Percentiles rank a stretch among this genome's conserved stretches.
phyloP scores from a whole-genome alignment of 1,140 invertebrate species.

The fruit fly (Drosophila melanogaster) region DNA sequence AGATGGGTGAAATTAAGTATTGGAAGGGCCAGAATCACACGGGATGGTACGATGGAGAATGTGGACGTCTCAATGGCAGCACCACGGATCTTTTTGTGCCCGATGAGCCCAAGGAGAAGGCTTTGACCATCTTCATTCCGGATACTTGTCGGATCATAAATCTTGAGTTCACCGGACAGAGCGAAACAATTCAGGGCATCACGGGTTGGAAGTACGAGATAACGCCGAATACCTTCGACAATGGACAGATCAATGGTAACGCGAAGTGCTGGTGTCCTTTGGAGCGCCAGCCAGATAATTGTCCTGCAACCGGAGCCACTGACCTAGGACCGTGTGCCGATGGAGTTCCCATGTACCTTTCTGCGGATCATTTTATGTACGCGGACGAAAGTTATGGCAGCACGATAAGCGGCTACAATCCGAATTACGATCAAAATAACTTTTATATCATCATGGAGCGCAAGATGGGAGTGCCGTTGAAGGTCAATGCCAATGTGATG shows the following conservation, averaged over 20 bases:
- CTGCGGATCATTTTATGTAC: constrained; percentile 93
- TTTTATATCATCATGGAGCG: constrained; percentile 91
- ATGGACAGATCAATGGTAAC: constrained; percentile 87
- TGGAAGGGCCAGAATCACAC: constrained; percentile 89
- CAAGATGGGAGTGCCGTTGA: constrained; percentile 88
- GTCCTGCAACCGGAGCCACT: constrained; percentile 85
- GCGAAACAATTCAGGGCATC: constrained; percentile 85
- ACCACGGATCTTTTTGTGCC: constrained; percentile 92
- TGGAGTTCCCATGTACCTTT: constrained; percentile 91
- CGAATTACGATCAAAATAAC: constrained; percentile 88
- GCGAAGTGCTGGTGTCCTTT: constrained; percentile 86
- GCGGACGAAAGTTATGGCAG: constrained; percentile 89
- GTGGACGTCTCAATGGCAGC: constrained; percentile 88
- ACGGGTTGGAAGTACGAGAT: constrained; percentile 87
- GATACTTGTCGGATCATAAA: constrained; percentile 89
- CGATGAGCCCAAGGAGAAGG: constrained; percentile 85
- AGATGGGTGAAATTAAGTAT: constrained; percentile 88
- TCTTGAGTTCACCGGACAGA: constrained; percentile 80
- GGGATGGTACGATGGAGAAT: constrained; percentile 86
- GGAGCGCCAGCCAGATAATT: constrained; percentile 81
- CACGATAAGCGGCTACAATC: constrained; percentile 89
- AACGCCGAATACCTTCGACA: constrained; percentile 88
- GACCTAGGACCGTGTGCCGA: constrained; percentile 89
- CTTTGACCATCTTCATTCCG: constrained; percentile 87
- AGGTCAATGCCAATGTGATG: constrained; percentile 89